A percentile compares a stretch with the other conserved stretches of the same genome.
These are phyloP conservation scores for Nasonovia ribisnigri DNA, from an alignment of 2,888 invertebrate species.

Conservation along the genomic window DNA sequence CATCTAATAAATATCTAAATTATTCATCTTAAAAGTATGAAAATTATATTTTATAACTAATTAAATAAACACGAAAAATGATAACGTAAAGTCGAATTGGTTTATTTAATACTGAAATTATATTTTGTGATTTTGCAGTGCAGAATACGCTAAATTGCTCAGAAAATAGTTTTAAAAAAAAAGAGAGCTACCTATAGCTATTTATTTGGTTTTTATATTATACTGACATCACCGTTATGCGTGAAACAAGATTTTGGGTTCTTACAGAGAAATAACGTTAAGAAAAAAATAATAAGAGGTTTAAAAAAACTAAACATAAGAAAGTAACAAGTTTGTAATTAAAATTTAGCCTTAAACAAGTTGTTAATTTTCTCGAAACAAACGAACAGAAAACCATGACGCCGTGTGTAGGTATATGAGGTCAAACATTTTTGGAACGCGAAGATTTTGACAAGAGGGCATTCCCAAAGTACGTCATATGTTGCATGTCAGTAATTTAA, in stretches of 20 bases:
- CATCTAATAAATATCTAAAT: neutral
- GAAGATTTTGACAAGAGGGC: constrained; percentile 5
- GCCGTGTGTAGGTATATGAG: neutral
- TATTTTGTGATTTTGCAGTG: neutral
- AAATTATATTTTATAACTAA: neutral
- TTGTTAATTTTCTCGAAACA: neutral
- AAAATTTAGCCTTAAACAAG: neutral
- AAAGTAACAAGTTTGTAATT: neutral
- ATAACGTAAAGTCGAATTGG: neutral
- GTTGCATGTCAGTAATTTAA: neutral
- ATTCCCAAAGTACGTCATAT: neutral
- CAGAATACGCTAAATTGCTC: neutral
- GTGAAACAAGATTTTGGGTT: neutral
- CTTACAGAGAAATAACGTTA: neutral
- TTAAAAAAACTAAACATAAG: neutral
- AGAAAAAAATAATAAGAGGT: neutral
- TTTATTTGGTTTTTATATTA: neutral
- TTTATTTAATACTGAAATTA: neutral
- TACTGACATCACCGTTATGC: neutral
- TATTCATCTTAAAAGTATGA: neutral
- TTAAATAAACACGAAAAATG: neutral
- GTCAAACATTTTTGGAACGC: neutral
- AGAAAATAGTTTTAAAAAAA: neutral
- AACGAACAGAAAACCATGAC: neutral
- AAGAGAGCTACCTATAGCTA: neutral